These are phyloP conservation scores for Acipenser transmontanus DNA, from an alignment of 2,797 vertebrate species.

Conservation along the genomic window DNA sequence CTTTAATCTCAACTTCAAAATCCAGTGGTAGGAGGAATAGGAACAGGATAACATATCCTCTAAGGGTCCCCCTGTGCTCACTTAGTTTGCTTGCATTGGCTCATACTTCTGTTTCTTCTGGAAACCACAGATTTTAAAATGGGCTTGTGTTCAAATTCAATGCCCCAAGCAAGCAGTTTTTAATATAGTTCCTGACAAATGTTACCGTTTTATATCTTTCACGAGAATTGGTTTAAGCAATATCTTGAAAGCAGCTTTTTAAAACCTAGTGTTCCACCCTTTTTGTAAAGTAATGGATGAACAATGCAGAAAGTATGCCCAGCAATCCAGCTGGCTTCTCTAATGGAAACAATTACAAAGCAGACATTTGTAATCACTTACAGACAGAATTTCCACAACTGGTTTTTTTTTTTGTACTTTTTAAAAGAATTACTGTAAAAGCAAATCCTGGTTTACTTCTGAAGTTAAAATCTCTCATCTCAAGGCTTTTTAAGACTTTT, in stretches of 20 bases:
- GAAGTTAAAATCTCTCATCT: no score
- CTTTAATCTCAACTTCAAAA: conserved; percentile 10
- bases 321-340: conserved; percentile 34
- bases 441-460: no score
- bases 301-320: conserved; percentile 5
- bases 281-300: background rate
- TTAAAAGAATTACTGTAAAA: no score
- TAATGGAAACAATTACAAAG: conserved; percentile 59
- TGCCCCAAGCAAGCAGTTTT: conserved; percentile 32
- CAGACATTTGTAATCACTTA: conserved; percentile 28
- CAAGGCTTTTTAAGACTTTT: no score
- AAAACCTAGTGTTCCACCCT: no score
- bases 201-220: no score
- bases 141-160: conserved; percentile 33
- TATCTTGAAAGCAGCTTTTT: no score
- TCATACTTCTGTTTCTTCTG: conserved; percentile 46
- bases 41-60: conserved; percentile 3
- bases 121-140: conserved; percentile 42
- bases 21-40: conserved; percentile 1
- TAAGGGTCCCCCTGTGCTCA: conserved; percentile 3
- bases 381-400: conserved; percentile 10
- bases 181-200: no score
- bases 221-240: no score
- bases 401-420: no score
- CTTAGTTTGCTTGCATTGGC: conserved; percentile 27